Percentiles rank a stretch among this genome's conserved stretches.
phyloP scores from a whole-genome alignment of 1,140 invertebrate genomes.

The Uloborus diversus region DNA sequence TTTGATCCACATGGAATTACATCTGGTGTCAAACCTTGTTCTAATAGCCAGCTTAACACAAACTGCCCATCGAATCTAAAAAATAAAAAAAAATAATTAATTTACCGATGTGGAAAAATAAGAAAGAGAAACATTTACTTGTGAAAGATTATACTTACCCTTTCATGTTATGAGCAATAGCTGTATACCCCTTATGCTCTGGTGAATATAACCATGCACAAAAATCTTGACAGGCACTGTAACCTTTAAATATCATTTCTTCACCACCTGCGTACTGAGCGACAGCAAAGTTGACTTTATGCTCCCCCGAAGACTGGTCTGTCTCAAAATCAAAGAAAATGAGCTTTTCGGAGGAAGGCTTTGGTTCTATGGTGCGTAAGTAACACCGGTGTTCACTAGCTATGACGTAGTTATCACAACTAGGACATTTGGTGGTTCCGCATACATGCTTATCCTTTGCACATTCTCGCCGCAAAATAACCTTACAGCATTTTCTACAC shows the following conservation, averaged over 20 bases:
- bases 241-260: not conserved
- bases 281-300: not conserved
- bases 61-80: not conserved
- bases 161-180: slow-evolving; percentile 66
- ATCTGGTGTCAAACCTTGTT: not conserved
- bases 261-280: not conserved
- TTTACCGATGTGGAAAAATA: not conserved
- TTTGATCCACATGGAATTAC: not conserved
- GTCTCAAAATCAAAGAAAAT: not conserved
- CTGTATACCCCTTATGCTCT: slow-evolving; percentile 62
- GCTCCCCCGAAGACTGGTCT: not conserved
- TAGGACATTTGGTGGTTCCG: not conserved
- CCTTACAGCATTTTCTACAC: not conserved
- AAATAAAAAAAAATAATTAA: not conserved
- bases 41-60: not conserved
- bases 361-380: not conserved
- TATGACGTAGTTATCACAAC: not conserved
- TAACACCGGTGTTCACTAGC: not conserved
- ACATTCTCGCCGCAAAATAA: not conserved
- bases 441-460: not conserved
- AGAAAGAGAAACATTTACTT: not conserved
- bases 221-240: not conserved
- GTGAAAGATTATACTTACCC: not conserved
- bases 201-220: not conserved
- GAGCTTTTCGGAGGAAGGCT: not conserved